phyloP scores from a whole-genome alignment of 2,888 invertebrate genomes.

The Rhorus exstirpatorius region DNA sequence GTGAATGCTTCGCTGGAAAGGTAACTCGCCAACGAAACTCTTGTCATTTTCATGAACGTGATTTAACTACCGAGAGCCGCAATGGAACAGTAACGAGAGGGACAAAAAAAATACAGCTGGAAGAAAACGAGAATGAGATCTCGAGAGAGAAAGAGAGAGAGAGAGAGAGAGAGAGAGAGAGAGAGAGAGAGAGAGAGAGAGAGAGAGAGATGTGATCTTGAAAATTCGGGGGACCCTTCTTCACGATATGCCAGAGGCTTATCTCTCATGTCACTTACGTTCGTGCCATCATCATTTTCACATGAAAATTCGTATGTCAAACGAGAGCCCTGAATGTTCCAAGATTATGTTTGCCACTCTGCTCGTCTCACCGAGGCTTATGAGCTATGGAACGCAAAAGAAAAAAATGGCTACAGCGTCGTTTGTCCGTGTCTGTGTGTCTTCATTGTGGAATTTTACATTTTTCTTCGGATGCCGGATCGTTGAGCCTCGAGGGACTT shows the following conservation, averaged over 20 bases:
- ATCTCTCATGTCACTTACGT: constrained; percentile 14
- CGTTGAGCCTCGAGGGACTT: not conserved
- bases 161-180: too few species aligned
- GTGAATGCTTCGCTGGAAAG: constrained; percentile 1
- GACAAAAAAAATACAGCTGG: not conserved
- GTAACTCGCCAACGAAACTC: constrained; percentile 1
- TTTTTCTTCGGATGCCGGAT: not conserved
- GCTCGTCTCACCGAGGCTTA: constrained; percentile 44
- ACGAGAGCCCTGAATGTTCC: constrained; percentile 8
- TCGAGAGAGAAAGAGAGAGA: too few species aligned
- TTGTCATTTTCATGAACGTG: constrained; percentile 14
- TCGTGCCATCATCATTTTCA: constrained; percentile 55
- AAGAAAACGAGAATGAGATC: constrained; percentile 32
- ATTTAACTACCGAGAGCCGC: constrained; percentile 47
- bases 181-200: too few species aligned
- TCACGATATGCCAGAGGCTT: constrained; percentile 46
- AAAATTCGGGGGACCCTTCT: constrained; percentile 27
- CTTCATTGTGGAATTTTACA: not conserved
- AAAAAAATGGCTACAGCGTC: not conserved
- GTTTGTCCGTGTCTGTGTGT: not conserved
- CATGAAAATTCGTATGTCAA: constrained; percentile 11
- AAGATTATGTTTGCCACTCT: constrained; percentile 50
- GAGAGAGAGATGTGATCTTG: constrained; percentile 11
- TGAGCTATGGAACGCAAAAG: constrained; percentile 5
- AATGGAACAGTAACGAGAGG: constrained; percentile 28